Conservation (phyloP, 2,797 vertebrate genomes). For the Trichosurus vulpecula region DNA sequence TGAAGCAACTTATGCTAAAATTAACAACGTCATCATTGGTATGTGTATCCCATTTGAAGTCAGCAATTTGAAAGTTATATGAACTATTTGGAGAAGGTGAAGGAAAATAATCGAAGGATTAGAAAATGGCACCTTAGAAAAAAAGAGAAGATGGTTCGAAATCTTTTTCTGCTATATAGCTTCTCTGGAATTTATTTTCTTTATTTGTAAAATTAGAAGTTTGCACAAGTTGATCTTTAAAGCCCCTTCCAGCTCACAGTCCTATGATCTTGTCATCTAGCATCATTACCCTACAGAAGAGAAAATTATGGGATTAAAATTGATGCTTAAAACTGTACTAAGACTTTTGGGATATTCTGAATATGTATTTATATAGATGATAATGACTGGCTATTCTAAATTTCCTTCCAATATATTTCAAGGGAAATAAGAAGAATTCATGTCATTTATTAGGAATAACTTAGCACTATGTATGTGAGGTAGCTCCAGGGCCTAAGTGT, state of each 20-base stretch:
- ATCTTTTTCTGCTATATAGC: background rate
- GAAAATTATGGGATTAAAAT: background rate
- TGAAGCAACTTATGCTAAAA: background rate
- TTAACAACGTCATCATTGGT: background rate
- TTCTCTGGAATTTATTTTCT: background rate
- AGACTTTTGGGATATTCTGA: background rate
- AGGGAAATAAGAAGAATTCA: background rate
- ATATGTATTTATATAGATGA: background rate
- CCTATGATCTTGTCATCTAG: background rate
- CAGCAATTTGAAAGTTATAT: background rate
- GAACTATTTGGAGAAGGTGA: background rate
- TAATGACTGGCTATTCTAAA: background rate
- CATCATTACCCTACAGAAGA: background rate
- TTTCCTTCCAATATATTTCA: slow-evolving; percentile 4
- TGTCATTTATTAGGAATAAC: background rate
- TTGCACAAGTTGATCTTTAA: background rate
- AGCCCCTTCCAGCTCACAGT: background rate
- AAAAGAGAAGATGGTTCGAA: background rate
- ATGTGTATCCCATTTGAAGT: background rate
- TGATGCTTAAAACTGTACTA: background rate
- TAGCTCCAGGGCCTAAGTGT: background rate
- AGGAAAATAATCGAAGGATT: background rate
- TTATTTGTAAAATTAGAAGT: background rate
- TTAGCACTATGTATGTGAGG: background rate
- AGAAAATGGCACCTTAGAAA: background rate